Evolutionary conservation across 2,888 invertebrate genomes (phyloP).

Genomic region (Sinentomon sp.): DNA sequence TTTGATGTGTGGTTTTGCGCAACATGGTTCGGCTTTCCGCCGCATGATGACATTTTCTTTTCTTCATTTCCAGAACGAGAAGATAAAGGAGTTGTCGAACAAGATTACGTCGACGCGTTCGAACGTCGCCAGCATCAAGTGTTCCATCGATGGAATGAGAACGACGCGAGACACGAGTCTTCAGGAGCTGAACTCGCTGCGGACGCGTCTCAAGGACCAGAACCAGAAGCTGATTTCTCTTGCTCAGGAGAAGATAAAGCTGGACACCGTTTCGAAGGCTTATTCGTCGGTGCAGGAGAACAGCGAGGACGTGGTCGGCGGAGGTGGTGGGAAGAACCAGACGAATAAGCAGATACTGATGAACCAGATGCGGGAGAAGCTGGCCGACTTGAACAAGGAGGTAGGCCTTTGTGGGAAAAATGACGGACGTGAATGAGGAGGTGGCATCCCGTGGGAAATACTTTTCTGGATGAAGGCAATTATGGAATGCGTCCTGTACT

Average conservation of each 20-base stretch:
- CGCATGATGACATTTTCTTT: too few relatives aligned
- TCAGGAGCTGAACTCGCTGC: conserved; percentile 54
- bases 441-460: too few relatives aligned
- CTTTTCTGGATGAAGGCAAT: too few relatives aligned
- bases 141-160: conserved; percentile 84
- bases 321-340: too few relatives aligned
- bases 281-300: conserved; percentile 14
- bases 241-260: conserved; percentile 40
- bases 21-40: not conserved
- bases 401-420: conserved; percentile 17
- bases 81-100: conserved; percentile 46
- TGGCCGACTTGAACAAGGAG: conserved; percentile 41
- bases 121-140: conserved; percentile 67
- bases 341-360: conserved; percentile 37
- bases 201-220: conserved; percentile 52
- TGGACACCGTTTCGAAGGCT: conserved; percentile 16
- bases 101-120: conserved; percentile 57
- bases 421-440: conserved; percentile 10
- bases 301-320: conserved; percentile 11
- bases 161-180: conserved; percentile 71
- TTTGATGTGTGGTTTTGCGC: too few relatives aligned
- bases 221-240: conserved; percentile 47
- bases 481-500: too few relatives aligned
- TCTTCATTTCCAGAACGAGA: conserved; percentile 27
- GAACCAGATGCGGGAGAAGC: conserved; percentile 36